These are phyloP conservation scores for Thryonomys swinderianus DNA, from an alignment of 2,113 vertebrate species.

Conservation along the genomic window DNA sequence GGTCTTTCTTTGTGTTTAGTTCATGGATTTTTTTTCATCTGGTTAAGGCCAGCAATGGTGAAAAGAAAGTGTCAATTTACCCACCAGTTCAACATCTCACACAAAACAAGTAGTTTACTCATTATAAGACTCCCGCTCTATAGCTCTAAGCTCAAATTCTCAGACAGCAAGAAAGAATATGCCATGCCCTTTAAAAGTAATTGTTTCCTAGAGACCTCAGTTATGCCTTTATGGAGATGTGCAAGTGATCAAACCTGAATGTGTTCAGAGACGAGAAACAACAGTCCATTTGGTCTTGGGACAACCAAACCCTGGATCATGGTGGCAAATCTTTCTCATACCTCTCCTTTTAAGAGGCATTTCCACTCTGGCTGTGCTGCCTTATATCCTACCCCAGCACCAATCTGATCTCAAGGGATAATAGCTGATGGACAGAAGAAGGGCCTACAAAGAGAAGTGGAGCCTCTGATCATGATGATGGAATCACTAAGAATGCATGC, in stretches of 20 bases:
- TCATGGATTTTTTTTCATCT: neutral
- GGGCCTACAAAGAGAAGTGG: neutral
- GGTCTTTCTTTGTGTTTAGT: neutral
- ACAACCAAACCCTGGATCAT: neutral
- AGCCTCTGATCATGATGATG: neutral
- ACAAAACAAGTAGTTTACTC: neutral
- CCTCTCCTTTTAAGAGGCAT: neutral
- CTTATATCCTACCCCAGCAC: neutral
- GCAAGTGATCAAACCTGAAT: neutral
- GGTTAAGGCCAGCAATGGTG: neutral
- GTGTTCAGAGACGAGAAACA: neutral
- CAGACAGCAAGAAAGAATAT: neutral
- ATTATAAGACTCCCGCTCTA: neutral
- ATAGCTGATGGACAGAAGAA: neutral
- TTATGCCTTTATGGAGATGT: neutral
- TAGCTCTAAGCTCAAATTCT: neutral
- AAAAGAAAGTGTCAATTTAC: conserved; percentile 27
- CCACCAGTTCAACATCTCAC: neutral
- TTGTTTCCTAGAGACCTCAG: neutral
- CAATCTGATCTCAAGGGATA: neutral
- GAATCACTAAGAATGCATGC: neutral
- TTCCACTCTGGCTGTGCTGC: neutral
- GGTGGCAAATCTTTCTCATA: neutral
- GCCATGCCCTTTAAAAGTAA: neutral
- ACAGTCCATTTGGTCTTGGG: neutral